Base-by-base conservation (phyloP, 2,888 invertebrate genomes). In the Clivina fossor region DNA sequence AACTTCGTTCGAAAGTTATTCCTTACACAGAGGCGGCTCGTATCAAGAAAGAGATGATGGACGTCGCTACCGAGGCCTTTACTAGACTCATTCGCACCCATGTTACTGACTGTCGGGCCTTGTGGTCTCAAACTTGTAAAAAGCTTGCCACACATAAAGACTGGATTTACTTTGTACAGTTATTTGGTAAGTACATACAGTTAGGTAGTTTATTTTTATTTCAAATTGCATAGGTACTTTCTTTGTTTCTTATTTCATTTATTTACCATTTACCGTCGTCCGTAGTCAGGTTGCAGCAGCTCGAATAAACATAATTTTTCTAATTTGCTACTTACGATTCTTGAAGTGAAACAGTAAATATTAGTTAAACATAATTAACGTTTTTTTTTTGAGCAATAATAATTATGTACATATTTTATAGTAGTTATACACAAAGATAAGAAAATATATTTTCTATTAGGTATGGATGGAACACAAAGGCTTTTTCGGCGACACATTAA, bases 51-150 rank as follows among this genome's bases (percentile, higher is more conserved):
- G 96, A 96, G 74, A 80, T 93, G 15, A 75, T 94, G 66, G 94
- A 95, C 69, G 86, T 88, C 35, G 90, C 94, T 2, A 91, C 91
- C 1, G 94, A 96, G 70, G 91, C 93, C 0, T 92, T 93, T 66
- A 89, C 90, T 57, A 83, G 89, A 66, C 81, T 96, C 26, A 90
- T 96, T 61, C 81, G 90, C 61, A 81, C 87, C 66, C 91, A 92
- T 69, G 86, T 90, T 7, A 87, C 86, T 33, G 90, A 86, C 71
- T 89, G 78, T 75, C 85, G 90, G 67, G 89, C 91, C 60, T 80
- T 88, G 64, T 95, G 93, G 93, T 88, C 89, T 28, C 86, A 89
- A 64, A 88, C 88, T 8, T 87, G 86, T 61, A 92, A 93, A 73
- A 88, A 90, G 73, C 78, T 96, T 57, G 85, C 88, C 50, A 87